Base-by-base conservation (phyloP, 2,888 invertebrate species). In the Plebejus anna region DNA sequence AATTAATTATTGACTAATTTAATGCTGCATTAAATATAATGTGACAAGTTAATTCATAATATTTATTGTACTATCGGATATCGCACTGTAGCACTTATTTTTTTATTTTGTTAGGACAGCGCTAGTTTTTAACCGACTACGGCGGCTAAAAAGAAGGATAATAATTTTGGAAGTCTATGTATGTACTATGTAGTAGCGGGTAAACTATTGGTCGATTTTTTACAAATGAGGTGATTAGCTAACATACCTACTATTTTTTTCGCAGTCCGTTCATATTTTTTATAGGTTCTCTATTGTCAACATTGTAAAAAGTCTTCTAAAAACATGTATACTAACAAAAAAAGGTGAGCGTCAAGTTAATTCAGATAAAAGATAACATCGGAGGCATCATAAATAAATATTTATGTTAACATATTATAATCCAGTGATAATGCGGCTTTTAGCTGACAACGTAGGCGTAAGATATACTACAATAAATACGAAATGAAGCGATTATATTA, bases 1-100 rank as follows among this genome's bases (percentile, higher is more conserved):
- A 77, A 77, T 66, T 78, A 76, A 77, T 76, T 72, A 70, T 47
- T 70, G 55, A 79, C 70, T 51, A 70, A 55, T 70, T 51, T 55
- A 55, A 55, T 55, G 55, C 55, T 55, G 55, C 4, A 55, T 55
- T 61, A 28, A 28, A 61, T 22, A 4, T 61, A 61, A 61, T 61
- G 28, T 22, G 59, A 59, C 22, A 59, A 22, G 2, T 55, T 55
- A 13, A 55, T 55, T 55, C 13, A 59, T 22, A 22, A 59, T 59
- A 11, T 11, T 32, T 2, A 61, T 61, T 11, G 3, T 13, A 16
- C 0, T 55, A 16, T 13, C 51, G 13, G 13, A 13, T 55, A 55
- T 55, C 16, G 28, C 22, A 61, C 4, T 11, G 11, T 59, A 16
- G 59, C 59, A n/a, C 22, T 16, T 0, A 55, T 16, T 22, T 59